Evolutionary conservation across 2,113 vertebrate species (phyloP).

Genomic region (Paratilapia polleni): DNA sequence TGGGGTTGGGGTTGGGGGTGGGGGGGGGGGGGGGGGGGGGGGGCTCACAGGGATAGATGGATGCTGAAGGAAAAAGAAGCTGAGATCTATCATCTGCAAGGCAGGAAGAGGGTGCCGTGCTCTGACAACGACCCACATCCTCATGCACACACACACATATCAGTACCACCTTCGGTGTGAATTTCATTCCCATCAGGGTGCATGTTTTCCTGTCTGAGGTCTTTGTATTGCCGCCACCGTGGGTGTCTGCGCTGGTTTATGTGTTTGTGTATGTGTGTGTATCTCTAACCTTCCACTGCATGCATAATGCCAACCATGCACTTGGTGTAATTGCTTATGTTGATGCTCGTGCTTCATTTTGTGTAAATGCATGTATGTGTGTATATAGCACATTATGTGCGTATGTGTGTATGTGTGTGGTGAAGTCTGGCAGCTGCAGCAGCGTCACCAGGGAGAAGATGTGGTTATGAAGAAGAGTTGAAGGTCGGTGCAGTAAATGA

Average conservation of each 20-base stretch:
- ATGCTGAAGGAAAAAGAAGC: slow-evolving; percentile 68
- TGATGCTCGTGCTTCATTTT: slow-evolving; percentile 13
- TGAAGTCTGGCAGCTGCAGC: slow-evolving; percentile 64
- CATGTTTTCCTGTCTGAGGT: slow-evolving; percentile 55
- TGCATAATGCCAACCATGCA: slow-evolving; percentile 13
- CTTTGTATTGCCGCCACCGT: slow-evolving; percentile 33
- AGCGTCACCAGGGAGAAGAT: slow-evolving; percentile 72
- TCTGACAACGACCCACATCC: slow-evolving; percentile 41
- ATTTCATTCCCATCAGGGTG: slow-evolving; percentile 63
- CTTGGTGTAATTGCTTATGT: slow-evolving; percentile 48
- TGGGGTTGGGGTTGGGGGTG: no score
- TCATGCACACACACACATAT: slow-evolving; percentile 20
- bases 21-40: not conserved
- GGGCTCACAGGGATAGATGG: slow-evolving; percentile 58
- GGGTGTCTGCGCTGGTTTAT: not conserved
- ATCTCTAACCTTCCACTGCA: slow-evolving; percentile 7
- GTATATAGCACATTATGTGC: slow-evolving; percentile 21
- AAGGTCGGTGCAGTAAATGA: slow-evolving; percentile 77
- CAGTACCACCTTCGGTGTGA: slow-evolving; percentile 50
- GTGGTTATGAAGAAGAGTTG: slow-evolving; percentile 73
- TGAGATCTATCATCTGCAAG: slow-evolving; percentile 68
- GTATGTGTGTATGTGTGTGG: slow-evolving; percentile 26
- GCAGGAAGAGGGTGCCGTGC: slow-evolving; percentile 38
- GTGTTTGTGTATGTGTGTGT: not conserved
- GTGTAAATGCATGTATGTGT: slow-evolving; percentile 9